These are phyloP conservation scores for Eurosta solidaginis DNA, from an alignment of 1,140 invertebrate genomes.

Conservation along the genomic window DNA sequence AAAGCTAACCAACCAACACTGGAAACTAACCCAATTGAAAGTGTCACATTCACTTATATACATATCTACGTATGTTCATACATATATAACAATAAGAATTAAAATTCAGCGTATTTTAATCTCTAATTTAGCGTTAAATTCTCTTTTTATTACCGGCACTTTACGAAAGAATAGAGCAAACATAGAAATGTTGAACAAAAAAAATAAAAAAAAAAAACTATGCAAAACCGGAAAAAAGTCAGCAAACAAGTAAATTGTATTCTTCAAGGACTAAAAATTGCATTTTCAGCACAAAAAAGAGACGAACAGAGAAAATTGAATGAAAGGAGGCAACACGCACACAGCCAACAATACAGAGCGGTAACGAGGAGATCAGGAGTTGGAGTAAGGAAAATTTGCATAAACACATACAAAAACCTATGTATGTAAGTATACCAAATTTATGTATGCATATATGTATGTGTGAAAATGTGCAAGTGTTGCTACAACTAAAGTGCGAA, in stretches of 20 bases:
- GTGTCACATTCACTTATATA: neutral
- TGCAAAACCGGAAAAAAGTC: neutral
- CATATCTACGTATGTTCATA: neutral
- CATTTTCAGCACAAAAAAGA: slow-evolving; percentile 20
- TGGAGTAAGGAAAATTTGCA: neutral
- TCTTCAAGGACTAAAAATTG: slow-evolving; percentile 11
- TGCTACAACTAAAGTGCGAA: slow-evolving; percentile 3
- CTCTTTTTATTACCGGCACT: neutral
- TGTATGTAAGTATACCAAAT: neutral
- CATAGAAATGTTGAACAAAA: neutral
- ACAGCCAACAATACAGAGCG: neutral
- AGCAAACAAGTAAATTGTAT: neutral
- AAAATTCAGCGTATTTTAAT: slow-evolving; percentile 15
- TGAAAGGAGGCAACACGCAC: neutral
- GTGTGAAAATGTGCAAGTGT: neutral
- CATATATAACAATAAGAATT: neutral
- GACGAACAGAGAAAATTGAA: slow-evolving; percentile 5
- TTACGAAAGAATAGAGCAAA: neutral
- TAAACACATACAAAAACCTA: no score
- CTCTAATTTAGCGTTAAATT: slow-evolving; percentile 28
- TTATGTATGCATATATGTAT: neutral
- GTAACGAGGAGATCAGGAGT: neutral
- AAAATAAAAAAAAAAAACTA: neutral
- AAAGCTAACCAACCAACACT: no score
- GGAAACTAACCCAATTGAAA: neutral